Percentiles rank a stretch among this genome's conserved stretches.
These are phyloP conservation scores for Perithous albicinctus DNA, from an alignment of 2,888 invertebrate species.

Conservation along the genomic window DNA sequence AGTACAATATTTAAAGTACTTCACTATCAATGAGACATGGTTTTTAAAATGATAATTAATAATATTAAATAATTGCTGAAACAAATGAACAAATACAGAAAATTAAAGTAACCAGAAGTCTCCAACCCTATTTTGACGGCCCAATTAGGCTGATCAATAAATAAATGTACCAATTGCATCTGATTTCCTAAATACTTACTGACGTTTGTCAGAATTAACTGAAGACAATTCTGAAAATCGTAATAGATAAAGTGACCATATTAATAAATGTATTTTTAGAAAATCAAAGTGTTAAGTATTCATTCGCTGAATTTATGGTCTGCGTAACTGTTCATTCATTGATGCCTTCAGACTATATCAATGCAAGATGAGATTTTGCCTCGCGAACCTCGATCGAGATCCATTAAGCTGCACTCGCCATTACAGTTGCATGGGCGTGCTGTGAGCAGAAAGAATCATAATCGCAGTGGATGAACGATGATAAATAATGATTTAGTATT, in stretches of 20 bases:
- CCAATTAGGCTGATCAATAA: not conserved
- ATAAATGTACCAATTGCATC: not conserved
- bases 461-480: conserved; percentile 63
- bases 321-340: conserved; percentile 25
- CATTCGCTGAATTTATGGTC: conserved; percentile 34
- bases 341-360: not conserved
- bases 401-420: conserved; percentile 31
- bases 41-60: too few relatives aligned
- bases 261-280: conserved; percentile 3
- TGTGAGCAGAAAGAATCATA: conserved; percentile 32
- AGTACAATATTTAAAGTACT: too few relatives aligned
- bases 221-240: not conserved
- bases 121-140: too few relatives aligned
- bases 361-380: not conserved
- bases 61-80: too few relatives aligned
- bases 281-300: conserved; percentile 3
- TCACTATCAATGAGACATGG: too few relatives aligned
- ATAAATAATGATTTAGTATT: conserved; percentile 74
- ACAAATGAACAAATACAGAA: not conserved
- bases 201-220: not conserved
- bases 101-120: not conserved
- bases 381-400: conserved; percentile 37
- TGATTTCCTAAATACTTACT: not conserved
- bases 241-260: too few relatives aligned
- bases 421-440: conserved; percentile 21